Conservation (phyloP, 2,888 invertebrate species). For the Druceiella hillmani region DNA sequence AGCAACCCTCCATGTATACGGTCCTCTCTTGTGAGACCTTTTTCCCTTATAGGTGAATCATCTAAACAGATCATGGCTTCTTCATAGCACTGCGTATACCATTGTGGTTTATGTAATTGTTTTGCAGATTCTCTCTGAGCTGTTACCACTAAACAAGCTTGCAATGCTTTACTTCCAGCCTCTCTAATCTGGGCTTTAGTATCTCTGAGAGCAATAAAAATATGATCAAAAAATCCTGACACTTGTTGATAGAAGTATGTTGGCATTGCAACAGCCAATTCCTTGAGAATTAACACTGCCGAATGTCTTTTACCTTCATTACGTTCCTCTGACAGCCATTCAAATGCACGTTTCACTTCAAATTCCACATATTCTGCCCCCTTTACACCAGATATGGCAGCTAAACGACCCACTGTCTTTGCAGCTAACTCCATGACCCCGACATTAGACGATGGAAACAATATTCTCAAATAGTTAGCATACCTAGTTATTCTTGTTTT, state of each 20-base stretch:
- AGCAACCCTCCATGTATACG: conserved; percentile 88
- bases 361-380: conserved; percentile 97
- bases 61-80: conserved; percentile 81
- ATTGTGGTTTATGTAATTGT: conserved; percentile 81
- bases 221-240: conserved; percentile 88
- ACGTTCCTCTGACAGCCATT: conserved; percentile 88
- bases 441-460: conserved; percentile 86
- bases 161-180: conserved; percentile 89
- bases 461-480: conserved; percentile 85
- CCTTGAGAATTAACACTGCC: conserved; percentile 86
- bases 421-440: conserved; percentile 95
- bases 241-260: conserved; percentile 97
- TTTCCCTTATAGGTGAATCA: conserved; percentile 59
- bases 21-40: conserved; percentile 81
- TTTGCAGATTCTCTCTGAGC: conserved; percentile 95
- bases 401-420: conserved; percentile 89
- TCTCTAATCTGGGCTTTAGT: conserved; percentile 88
- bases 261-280: conserved; percentile 92
- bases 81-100: conserved; percentile 92
- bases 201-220: conserved; percentile 87
- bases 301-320: conserved; percentile 90
- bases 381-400: conserved; percentile 86
- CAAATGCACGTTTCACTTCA: conserved; percentile 92
- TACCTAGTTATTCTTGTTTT: conserved; percentile 87
- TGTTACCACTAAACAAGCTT: conserved; percentile 91